Base-by-base conservation (phyloP, 1,140 invertebrate species). In the Streblospio benedicti region DNA sequence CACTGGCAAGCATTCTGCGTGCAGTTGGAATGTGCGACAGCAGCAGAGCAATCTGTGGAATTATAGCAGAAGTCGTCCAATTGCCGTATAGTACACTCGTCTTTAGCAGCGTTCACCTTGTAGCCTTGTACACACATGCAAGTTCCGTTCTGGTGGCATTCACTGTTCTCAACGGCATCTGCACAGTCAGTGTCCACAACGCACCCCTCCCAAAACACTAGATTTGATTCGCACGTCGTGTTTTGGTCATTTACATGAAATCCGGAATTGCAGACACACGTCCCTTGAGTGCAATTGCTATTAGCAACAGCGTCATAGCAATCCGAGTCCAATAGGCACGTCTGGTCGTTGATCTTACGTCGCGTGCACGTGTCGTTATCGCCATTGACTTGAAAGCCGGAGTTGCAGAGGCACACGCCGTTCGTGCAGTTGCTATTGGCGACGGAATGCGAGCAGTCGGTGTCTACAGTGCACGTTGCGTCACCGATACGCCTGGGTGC, bases 361-460 rank as follows among this genome's bases (percentile, higher is more conserved):
- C 12, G 4, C 5, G 14, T 35, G 47, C 64, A 63, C n/a, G n/a
- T n/a, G 14, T 31, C 5, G 45, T 60, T 45, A 33, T 50, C 57
- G 28, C 35, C 31, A 28, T 41, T 55, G 2, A 49, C 18, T 6
- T 54, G 43, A 44, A 52, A 67, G 12, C 64, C 64, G 20, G 33
- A 6, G 4, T 35, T 25, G 43, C 66, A 67, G 9, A 54, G 55
- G 33, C 66, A 67, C 6, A 50, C 47, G 2, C 53, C 52, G 38
- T 16, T 35, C 20, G 16, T 20, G 31, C 66, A 67, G 51, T n/a
- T 45, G 25, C 66, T 67, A 28, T 65, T 55, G 14, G 50, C 31
- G 23, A 67, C 44, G 18, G 64, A 59, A 31, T 62, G 56, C 9
- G 12, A 51, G 51, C 66, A 67, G 53, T 67, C 66, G 14, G 20